Base-by-base conservation (phyloP, 2,888 invertebrate genomes). In the Noctua fimbriata region DNA sequence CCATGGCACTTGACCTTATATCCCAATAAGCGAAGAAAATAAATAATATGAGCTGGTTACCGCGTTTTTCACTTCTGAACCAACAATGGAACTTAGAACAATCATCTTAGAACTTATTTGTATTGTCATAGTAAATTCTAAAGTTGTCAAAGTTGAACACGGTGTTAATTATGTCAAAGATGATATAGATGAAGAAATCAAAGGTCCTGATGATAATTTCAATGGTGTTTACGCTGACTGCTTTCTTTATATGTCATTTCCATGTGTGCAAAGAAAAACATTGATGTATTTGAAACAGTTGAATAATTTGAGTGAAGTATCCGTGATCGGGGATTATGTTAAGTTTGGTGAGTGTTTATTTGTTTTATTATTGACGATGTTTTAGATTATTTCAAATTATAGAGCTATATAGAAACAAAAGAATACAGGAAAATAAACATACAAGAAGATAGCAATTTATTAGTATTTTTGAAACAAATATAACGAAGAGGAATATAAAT, bases 231-330 rank as follows among this genome's bases (percentile, higher is more conserved):
- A 97, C 93, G 82, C 95, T 65, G 94, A 97, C 84, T 98, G 98
- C 89, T 93, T 98, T 69, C 77, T 97, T 47, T 95, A 96, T 87
- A 91, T 97, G 2, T 98, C 97, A 0, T 96, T 97, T 79, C 91
- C 94, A 47, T 98, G 98, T 89, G 93, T 97, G 44, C 97, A 97
- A 90, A 97, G 95, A 83, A 97, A 97, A 88, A 96, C 97, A 4
- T 93, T 97, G 16, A 89, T 97, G 69, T 98, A 97, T 92, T 91
- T 98, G 81, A 97, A 97, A 78, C 95, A 97, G 36, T 92, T 98
- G 5, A 97, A 97, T 81, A 94, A 94, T 69, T 91, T 97, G 73
- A 95, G 97, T 84, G 97, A 97, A 87, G 96, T 97, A 83, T 96
- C 96, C 16, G 93, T 97, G 58, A 91, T 97, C 74, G 97, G 97